Percentiles rank a stretch among this genome's conserved stretches.
Conservation (phyloP, 2,888 invertebrate genomes). For the Amiota minor region DNA sequence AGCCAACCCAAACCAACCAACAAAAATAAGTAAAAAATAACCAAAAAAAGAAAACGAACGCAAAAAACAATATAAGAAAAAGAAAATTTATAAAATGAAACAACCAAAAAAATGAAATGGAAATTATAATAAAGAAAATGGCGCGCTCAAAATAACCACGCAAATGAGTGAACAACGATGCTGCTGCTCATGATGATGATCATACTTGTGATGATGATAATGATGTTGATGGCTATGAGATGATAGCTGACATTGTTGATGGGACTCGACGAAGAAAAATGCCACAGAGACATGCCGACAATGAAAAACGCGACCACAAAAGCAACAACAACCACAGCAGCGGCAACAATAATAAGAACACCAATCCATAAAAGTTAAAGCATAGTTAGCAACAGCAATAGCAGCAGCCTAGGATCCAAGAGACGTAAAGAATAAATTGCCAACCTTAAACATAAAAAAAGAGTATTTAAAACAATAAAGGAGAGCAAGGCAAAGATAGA, state of each 20-base stretch:
- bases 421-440: not conserved
- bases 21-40: not conserved
- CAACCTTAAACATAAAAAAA: not conserved
- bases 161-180: slow-evolving; percentile 2
- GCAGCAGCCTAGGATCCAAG: not conserved
- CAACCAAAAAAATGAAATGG: not conserved
- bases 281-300: slow-evolving; percentile 66
- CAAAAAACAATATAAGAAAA: no score
- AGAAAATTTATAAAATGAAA: not conserved
- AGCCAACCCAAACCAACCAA: not conserved
- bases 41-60: slow-evolving; percentile 9
- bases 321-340: slow-evolving; percentile 38
- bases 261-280: slow-evolving; percentile 56
- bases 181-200: not conserved
- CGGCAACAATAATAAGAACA: slow-evolving; percentile 27
- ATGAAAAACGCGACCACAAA: slow-evolving; percentile 66
- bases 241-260: slow-evolving; percentile 8
- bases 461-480: no score
- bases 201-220: not conserved
- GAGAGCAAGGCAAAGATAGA: not conserved
- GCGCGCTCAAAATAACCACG: slow-evolving; percentile 6
- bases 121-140: slow-evolving; percentile 5
- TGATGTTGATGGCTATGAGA: not conserved
- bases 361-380: not conserved
- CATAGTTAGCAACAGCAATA: slow-evolving; percentile 27